Evolutionary conservation across 2,888 invertebrate species (phyloP), one percentile per base, ranked within the genome.

Genomic region (Perizoma flavofasciatum): DNA sequence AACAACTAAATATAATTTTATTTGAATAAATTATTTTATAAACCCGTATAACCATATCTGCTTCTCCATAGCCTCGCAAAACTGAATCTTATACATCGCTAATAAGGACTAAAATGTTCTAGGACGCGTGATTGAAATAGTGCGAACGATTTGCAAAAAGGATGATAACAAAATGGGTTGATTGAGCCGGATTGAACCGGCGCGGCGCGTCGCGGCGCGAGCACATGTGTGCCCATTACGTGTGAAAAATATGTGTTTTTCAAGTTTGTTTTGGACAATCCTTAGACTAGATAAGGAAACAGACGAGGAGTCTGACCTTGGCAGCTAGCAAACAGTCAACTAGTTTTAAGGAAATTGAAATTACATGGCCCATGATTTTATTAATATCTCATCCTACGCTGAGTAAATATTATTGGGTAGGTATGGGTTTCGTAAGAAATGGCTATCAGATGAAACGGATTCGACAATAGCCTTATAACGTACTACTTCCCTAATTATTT

Each of bases 91-190:
- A 65, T 8, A 0, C 0, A 0, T 2, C 0, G 0, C 0, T 4
- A 0, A 55, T 71, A 75, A 55, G 65, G 67, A 63, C 6, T 44
- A 49, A 39, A 67, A 66, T 75, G 8, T 34, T 10, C 7, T 64
- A 59, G 3, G 7, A 7, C 5, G 5, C 35, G 55, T 49, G 62
- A 63, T 64, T 65, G 34, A 66, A 76, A 50, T 79, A 76, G 71
- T 72, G 71, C 62, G 71, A 75, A 71, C 81, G 79, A 82, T 86
- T 85, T 83, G 86, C 88, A 82, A 86, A 86, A 87, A 86, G 79
- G 81, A 82, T 78, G 86, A 88, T 89, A 87, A 77, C 78, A 78
- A 88, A 81, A 77, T 88, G 79, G 88, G 89, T 88, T 87, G 83
- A 66, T 73, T 50, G 56, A 78, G 75, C 83, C 73, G 68, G 86